Conservation (phyloP, 30 jellyfish, hydroid and myxozoan species). For the Hydra vulgaris region DNA sequence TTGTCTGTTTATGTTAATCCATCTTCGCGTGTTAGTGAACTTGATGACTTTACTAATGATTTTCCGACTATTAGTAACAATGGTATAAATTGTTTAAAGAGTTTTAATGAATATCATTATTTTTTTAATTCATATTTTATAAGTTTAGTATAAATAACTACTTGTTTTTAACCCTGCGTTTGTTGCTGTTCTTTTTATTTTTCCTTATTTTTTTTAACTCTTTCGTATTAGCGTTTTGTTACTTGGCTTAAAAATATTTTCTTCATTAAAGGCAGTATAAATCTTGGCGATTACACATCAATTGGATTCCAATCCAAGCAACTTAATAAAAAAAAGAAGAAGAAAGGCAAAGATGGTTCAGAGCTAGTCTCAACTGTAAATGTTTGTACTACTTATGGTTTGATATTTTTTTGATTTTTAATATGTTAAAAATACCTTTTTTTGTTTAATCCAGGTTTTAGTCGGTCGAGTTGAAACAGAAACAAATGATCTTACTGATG, state of each 20-base stretch:
- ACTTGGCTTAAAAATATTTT: too few species aligned
- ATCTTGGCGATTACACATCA: background rate
- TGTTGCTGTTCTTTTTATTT: too few species aligned
- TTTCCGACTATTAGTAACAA: background rate
- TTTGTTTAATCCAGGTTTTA: constrained; percentile 4
- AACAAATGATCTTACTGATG: constrained; percentile 3
- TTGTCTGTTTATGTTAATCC: constrained; percentile 17
- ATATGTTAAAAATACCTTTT: background rate
- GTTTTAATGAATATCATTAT: too few species aligned
- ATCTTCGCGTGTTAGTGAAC: constrained; percentile 79
- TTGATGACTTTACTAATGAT: constrained; percentile 69
- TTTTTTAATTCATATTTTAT: too few species aligned
- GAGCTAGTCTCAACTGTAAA: constrained; percentile 27
- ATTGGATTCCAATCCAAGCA: background rate
- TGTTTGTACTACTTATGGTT: too few species aligned
- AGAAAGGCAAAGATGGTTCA: constrained; percentile 15
- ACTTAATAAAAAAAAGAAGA: constrained; percentile 27
- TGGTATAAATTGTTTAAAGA: background rate
- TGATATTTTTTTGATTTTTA: background rate
- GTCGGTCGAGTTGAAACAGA: constrained; percentile 37
- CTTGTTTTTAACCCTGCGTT: too few species aligned
- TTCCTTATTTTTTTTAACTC: background rate
- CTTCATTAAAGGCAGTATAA: background rate
- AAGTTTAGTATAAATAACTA: too few species aligned
- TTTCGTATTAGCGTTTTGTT: background rate